phyloP scores from a whole-genome alignment of 2,113 vertebrate genomes.

The Gulo gulo region DNA sequence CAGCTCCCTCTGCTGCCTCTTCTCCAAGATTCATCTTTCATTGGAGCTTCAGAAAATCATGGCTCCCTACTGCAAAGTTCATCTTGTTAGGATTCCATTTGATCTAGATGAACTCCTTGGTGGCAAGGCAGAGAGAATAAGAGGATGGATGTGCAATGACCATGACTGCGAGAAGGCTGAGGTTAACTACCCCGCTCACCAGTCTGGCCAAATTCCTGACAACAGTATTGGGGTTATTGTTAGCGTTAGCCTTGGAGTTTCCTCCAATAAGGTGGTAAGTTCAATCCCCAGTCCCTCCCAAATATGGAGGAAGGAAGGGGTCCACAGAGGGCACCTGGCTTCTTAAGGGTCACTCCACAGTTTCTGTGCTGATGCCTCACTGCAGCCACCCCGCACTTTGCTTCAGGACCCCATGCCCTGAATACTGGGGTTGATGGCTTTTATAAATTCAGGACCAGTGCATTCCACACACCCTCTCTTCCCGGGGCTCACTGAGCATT shows the following conservation, averaged over 20 bases:
- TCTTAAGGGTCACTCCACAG: not conserved
- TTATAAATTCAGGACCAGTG: not conserved
- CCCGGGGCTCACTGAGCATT: not conserved
- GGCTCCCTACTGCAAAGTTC: not conserved
- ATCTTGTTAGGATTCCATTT: not conserved
- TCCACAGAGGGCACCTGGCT: not conserved
- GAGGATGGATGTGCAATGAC: not conserved
- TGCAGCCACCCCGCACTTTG: not conserved
- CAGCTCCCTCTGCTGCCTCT: not conserved
- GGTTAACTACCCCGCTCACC: not conserved
- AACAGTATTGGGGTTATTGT: not conserved
- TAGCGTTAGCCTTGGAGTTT: not conserved
- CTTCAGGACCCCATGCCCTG: not conserved
- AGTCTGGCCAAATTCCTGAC: not conserved
- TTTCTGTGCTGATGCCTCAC: not conserved
- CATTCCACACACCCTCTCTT: not conserved
- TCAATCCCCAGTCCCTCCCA: not conserved
- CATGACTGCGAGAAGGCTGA: not conserved
- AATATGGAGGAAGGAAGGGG: not conserved
- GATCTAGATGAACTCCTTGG: not conserved
- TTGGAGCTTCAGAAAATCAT: not conserved
- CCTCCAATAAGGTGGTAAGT: not conserved
- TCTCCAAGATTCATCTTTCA: not conserved
- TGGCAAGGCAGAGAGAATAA: not conserved
- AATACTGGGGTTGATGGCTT: not conserved